Percentiles rank a stretch among this genome's conserved stretches.
These are phyloP conservation scores for Hypolimnas misippus DNA, from an alignment of 2,888 invertebrate genomes.

Conservation along the genomic window DNA sequence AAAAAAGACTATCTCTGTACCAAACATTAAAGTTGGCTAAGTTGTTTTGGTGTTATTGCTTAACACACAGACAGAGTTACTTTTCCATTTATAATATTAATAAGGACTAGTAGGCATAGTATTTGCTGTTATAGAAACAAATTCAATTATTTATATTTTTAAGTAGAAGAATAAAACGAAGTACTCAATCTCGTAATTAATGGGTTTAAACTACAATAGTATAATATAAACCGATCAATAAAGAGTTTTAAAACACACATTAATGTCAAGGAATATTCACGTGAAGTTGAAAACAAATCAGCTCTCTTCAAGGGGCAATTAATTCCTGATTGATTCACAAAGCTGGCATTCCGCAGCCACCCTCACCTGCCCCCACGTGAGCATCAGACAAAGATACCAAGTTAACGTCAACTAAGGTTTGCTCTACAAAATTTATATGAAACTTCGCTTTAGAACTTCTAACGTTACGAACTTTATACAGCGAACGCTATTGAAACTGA, in stretches of 20 bases:
- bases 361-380: slow-evolving; percentile 61
- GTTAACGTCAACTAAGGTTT: slow-evolving; percentile 77
- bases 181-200: too few species aligned
- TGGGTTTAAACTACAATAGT: not conserved
- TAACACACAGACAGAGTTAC: too few species aligned
- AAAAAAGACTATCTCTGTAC: too few species aligned
- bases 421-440: slow-evolving; percentile 79
- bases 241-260: not conserved
- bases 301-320: slow-evolving; percentile 63
- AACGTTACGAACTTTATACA: slow-evolving; percentile 46
- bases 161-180: too few species aligned
- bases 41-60: too few species aligned
- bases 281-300: slow-evolving; percentile 48
- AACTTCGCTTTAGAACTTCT: slow-evolving; percentile 66
- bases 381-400: slow-evolving; percentile 79
- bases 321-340: slow-evolving; percentile 79
- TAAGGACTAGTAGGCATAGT: too few species aligned
- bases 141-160: too few species aligned
- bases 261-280: not conserved
- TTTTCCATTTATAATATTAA: too few species aligned
- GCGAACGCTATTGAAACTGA: slow-evolving; percentile 39
- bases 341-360: slow-evolving; percentile 55
- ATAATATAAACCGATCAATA: not conserved
- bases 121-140: too few species aligned
- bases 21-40: too few species aligned